phyloP scores from a whole-genome alignment of 2,888 invertebrate species.

The Drosophila heteroneura region DNA sequence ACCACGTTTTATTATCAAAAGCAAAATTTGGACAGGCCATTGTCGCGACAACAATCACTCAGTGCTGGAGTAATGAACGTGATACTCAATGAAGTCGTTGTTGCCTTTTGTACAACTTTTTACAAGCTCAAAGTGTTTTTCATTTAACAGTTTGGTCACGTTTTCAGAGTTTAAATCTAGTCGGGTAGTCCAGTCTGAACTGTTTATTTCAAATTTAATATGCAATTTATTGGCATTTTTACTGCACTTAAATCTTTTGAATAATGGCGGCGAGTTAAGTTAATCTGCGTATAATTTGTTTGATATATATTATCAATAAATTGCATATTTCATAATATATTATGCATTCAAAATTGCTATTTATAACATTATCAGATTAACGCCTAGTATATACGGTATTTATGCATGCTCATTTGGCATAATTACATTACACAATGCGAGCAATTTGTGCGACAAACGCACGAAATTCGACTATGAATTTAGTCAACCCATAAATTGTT shows the following conservation, averaged over 20 bases:
- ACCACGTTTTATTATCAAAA: constrained; percentile 7
- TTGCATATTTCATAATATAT: background rate
- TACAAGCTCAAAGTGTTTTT: background rate
- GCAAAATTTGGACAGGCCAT: constrained; percentile 15
- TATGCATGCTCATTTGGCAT: background rate
- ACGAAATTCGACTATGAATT: background rate
- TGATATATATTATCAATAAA: constrained; percentile 1
- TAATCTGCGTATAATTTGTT: background rate
- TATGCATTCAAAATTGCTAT: background rate
- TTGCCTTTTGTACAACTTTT: background rate
- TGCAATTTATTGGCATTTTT: background rate
- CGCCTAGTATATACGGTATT: background rate
- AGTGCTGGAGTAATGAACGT: background rate
- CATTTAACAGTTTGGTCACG: constrained; percentile 11
- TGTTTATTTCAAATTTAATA: background rate
- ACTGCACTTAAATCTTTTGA: background rate
- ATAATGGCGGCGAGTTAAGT: background rate
- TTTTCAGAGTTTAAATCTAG: background rate
- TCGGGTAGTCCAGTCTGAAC: background rate
- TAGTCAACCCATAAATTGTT: background rate
- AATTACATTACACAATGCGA: background rate
- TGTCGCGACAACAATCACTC: constrained; percentile 25
- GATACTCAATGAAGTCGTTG: background rate
- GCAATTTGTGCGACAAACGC: background rate
- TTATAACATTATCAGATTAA: background rate